phyloP scores from a whole-genome alignment of 2,113 vertebrate species.

The Cynopterus brachyotis region DNA sequence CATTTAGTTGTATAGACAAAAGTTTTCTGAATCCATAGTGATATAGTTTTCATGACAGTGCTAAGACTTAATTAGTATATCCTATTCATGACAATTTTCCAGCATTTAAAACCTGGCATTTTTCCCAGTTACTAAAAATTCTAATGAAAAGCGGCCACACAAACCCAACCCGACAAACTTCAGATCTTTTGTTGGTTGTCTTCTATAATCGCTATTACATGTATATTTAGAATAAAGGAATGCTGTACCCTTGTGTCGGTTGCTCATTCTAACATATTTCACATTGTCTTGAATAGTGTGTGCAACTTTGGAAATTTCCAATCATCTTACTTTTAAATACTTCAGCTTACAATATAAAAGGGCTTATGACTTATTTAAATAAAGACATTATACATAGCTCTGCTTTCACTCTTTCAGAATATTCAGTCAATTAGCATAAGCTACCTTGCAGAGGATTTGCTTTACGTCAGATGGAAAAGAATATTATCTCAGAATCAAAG shows the following conservation, averaged over 20 bases:
- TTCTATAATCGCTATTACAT: slow-evolving; percentile 56
- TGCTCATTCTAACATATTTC: slow-evolving; percentile 47
- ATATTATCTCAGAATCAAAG: slow-evolving; percentile 61
- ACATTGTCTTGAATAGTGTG: slow-evolving; percentile 59
- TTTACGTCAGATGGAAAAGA: slow-evolving; percentile 60
- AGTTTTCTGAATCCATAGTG: slow-evolving; percentile 11
- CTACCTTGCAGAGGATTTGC: slow-evolving; percentile 61
- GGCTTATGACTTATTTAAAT: slow-evolving; percentile 60
- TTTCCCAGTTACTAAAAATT: slow-evolving; percentile 73
- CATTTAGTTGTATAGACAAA: background rate
- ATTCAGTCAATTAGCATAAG: slow-evolving; percentile 65
- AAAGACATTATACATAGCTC: slow-evolving; percentile 62
- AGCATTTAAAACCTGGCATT: slow-evolving; percentile 58
- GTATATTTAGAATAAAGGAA: slow-evolving; percentile 72
- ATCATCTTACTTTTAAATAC: slow-evolving; percentile 66
- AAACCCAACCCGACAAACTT: slow-evolving; percentile 56
- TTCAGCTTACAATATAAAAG: slow-evolving; percentile 59
- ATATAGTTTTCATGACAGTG: background rate
- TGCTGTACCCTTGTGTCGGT: background rate
- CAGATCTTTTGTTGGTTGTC: slow-evolving; percentile 70
- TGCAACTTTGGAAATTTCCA: slow-evolving; percentile 69
- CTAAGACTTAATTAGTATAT: slow-evolving; percentile 36
- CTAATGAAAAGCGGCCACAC: slow-evolving; percentile 71
- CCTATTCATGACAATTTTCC: slow-evolving; percentile 57
- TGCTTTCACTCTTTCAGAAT: slow-evolving; percentile 67